These are phyloP conservation scores for Falco biarmicus DNA, from an alignment of 2,797 vertebrate genomes.

Conservation along the genomic window DNA sequence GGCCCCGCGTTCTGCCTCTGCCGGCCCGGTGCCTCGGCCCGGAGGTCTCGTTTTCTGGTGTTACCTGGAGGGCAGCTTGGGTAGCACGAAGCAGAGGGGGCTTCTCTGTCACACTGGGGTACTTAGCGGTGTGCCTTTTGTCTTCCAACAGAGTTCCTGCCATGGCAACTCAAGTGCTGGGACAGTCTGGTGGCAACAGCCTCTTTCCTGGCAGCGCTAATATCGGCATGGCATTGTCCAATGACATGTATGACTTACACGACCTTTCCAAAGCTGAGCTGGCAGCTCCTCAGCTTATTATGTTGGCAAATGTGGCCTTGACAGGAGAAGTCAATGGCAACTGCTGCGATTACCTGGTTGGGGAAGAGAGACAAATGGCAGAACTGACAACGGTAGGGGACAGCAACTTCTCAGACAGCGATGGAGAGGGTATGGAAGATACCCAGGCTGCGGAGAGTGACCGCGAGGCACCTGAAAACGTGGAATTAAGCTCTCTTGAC, in stretches of 20 bases:
- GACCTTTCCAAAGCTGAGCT: conserved; percentile 86
- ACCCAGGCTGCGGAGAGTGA: conserved; percentile 72
- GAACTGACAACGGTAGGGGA: conserved; percentile 91
- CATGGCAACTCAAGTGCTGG: conserved; percentile 90
- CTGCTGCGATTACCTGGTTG: conserved; percentile 81
- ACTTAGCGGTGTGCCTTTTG: conserved; percentile 21
- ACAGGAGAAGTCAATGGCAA: conserved; percentile 80
- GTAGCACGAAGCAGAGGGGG: background rate
- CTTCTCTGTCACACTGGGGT: background rate
- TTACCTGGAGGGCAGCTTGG: background rate
- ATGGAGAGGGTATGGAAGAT: conserved; percentile 83
- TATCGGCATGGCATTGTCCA: conserved; percentile 79
- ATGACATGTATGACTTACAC: conserved; percentile 83
- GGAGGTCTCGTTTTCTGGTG: too few species aligned
- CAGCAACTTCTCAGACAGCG: conserved; percentile 90
- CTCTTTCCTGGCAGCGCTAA: conserved; percentile 79
- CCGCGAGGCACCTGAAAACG: conserved; percentile 75
- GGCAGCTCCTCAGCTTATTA: conserved; percentile 92
- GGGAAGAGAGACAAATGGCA: conserved; percentile 94
- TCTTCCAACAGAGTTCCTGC: conserved; percentile 55
- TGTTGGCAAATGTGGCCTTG: conserved; percentile 94
- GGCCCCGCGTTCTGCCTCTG: accelerated
- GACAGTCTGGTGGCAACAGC: conserved; percentile 83
- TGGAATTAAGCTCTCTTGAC: conserved; percentile 70
- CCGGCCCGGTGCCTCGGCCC: background rate